Percentiles rank a stretch among this genome's conserved stretches.
phyloP scores from a whole-genome alignment of 2,888 invertebrate species.

The Eristalinus aeneus region DNA sequence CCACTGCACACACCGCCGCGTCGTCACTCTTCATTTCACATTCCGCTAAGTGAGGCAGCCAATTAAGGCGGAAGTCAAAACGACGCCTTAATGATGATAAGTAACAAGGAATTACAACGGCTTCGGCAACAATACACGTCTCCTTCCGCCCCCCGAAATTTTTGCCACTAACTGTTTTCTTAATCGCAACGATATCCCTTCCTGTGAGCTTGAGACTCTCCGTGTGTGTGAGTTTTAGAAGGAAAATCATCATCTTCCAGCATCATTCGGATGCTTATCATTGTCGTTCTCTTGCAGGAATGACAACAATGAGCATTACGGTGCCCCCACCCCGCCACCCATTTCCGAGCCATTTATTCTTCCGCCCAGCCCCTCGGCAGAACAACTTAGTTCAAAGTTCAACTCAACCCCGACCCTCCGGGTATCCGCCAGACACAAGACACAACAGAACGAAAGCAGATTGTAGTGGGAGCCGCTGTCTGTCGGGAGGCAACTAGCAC shows the following conservation, averaged over 20 bases:
- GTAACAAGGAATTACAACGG: constrained; percentile 39
- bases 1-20: constrained; percentile 4
- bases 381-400: constrained; percentile 38
- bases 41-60: constrained; percentile 25
- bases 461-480: constrained; percentile 30
- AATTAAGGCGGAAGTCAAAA: constrained; percentile 46
- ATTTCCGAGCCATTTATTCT: not conserved
- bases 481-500: constrained; percentile 45
- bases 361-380: not conserved
- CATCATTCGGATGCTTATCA: constrained; percentile 46
- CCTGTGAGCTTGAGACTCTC: not conserved
- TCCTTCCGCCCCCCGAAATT: constrained; percentile 4
- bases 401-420: constrained; percentile 10
- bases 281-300: constrained; percentile 5
- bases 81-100: constrained; percentile 53
- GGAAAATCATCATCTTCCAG: constrained; percentile 15
- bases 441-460: constrained; percentile 7
- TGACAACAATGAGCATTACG: constrained; percentile 6
- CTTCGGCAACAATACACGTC: constrained; percentile 28
- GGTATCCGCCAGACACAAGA: not conserved
- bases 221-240: constrained; percentile 5
- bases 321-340: not conserved
- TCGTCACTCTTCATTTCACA: constrained; percentile 4
- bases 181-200: constrained; percentile 31
- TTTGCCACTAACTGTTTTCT: constrained; percentile 39